Percentiles rank a stretch among this genome's conserved stretches.
Evolutionary conservation across 1,140 invertebrate genomes (phyloP).

Genomic region (Monochamus saltuarius): DNA sequence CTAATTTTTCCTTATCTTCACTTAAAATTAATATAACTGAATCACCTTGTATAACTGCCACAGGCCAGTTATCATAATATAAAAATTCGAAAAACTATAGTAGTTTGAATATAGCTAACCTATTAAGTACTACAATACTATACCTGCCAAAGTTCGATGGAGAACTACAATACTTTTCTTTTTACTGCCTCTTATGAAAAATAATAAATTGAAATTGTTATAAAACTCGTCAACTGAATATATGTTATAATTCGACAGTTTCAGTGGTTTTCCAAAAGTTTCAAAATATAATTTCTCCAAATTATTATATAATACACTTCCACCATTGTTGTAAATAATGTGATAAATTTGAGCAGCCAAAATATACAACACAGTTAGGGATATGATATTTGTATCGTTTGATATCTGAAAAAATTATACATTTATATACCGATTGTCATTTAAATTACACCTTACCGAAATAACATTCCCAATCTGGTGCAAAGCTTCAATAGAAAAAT

Average conservation of each 20-base stretch:
- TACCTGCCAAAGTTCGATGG: conserved; percentile 44
- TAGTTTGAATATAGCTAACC: no score
- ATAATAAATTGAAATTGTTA: conserved; percentile 39
- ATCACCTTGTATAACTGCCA: no score
- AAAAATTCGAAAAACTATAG: no score
- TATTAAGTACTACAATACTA: background rate
- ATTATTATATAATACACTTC: conserved; percentile 35
- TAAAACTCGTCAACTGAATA: conserved; percentile 41
- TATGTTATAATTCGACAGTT: conserved; percentile 34
- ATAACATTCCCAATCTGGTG: conserved; percentile 41
- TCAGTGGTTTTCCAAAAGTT: conserved; percentile 37
- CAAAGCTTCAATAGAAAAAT: conserved; percentile 38
- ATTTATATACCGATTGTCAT: background rate
- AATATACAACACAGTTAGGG: conserved; percentile 40
- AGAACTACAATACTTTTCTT: conserved; percentile 41
- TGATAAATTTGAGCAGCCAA: conserved; percentile 47
- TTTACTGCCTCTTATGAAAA: conserved; percentile 37
- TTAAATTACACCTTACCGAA: conserved; percentile 26
- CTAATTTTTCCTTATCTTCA: no score
- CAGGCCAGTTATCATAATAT: no score
- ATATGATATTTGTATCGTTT: conserved; percentile 37
- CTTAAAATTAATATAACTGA: no score
- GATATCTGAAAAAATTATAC: conserved; percentile 29
- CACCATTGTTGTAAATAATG: conserved; percentile 38
- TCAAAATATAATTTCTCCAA: conserved; percentile 38